These are phyloP conservation scores for Automeris io DNA, from an alignment of 2,888 invertebrate species.

Conservation along the genomic window DNA sequence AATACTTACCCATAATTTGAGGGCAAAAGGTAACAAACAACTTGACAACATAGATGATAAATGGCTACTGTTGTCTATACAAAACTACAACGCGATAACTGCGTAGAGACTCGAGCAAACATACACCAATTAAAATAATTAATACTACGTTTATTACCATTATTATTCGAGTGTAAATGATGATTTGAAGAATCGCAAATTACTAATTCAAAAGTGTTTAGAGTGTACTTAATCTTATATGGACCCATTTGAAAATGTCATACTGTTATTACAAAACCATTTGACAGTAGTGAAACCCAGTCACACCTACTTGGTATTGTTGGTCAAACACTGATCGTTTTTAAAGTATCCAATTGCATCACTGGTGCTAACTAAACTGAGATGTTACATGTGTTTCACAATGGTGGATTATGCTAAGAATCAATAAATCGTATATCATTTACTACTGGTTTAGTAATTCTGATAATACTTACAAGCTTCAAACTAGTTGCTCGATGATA, in stretches of 20 bases:
- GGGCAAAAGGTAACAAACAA: no score
- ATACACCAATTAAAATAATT: no score
- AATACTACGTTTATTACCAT: no score
- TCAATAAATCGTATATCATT: neutral
- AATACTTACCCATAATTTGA: no score
- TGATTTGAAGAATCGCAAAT: no score
- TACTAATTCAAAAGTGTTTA: no score
- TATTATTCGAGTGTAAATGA: no score
- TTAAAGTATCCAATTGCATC: conserved; percentile 26
- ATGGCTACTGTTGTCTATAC: no score
- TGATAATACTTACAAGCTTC: conserved; percentile 9
- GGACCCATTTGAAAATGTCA: conserved; percentile 5
- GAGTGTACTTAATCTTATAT: neutral
- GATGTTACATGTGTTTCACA: conserved; percentile 18
- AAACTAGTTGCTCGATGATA: neutral
- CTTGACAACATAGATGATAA: no score
- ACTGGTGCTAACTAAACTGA: conserved; percentile 22
- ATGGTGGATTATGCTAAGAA: conserved; percentile 9
- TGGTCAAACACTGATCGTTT: conserved; percentile 29
- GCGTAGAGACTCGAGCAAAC: no score
- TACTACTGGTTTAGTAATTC: neutral
- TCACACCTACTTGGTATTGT: conserved; percentile 23
- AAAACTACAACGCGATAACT: no score
- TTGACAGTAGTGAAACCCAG: conserved; percentile 21
- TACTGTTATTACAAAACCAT: conserved; percentile 18